phyloP scores from a whole-genome alignment of 2,888 invertebrate species.

The Pollenia griseotomentosa region DNA sequence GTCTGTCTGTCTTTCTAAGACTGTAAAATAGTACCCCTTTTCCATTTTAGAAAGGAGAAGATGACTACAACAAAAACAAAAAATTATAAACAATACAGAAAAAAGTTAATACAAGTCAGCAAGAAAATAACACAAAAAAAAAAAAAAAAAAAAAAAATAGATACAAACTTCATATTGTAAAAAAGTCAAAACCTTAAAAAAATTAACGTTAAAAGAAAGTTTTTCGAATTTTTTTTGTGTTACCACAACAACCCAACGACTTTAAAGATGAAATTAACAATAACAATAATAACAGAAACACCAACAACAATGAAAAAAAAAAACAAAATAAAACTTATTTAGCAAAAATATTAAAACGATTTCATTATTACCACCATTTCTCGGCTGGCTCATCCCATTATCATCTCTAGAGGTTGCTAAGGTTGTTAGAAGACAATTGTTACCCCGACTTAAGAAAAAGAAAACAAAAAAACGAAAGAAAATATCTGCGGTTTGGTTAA shows the following conservation, averaged over 20 bases:
- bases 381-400: conserved; percentile 63
- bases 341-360: conserved; percentile 42
- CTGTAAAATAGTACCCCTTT: background rate
- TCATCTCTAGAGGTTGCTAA: conserved; percentile 55
- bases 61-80: conserved; percentile 25
- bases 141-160: background rate
- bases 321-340: conserved; percentile 10
- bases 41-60: conserved; percentile 55
- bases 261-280: conserved; percentile 60
- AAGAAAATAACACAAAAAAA: conserved; percentile 15
- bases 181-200: conserved; percentile 71
- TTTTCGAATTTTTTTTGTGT: conserved; percentile 56
- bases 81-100: background rate
- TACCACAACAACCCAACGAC: conserved; percentile 61
- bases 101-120: conserved; percentile 15
- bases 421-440: conserved; percentile 36
- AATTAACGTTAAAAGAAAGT: conserved; percentile 74
- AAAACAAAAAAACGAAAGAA: background rate
- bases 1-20: background rate
- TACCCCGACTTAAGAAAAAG: background rate
- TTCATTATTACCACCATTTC: conserved; percentile 34
- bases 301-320: conserved; percentile 6
- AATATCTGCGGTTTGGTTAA: background rate
- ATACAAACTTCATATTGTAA: conserved; percentile 36
- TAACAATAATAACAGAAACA: conserved; percentile 10